Evolutionary conservation across 2,888 invertebrate species (phyloP), one percentile per base, ranked within the genome.

Genomic region (Rotaria socialis): DNA sequence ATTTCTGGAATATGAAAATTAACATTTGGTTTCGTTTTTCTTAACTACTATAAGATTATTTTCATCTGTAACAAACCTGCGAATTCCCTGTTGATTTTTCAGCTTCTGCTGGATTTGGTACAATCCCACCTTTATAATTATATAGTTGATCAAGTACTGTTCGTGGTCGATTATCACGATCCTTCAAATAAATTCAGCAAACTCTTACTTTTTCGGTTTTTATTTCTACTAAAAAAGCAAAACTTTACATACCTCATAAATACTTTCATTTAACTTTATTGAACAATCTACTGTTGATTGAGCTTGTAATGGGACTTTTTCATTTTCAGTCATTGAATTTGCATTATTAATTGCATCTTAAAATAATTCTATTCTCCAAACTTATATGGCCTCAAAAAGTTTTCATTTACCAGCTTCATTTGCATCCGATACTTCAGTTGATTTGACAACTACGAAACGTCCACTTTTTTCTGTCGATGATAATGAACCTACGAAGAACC

Each of bases 61-160:
- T 67, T 35, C 6, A 35, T 27, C 14, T 11, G 2, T 0, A 7
- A 7, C 41, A 74, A 41, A 80, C 80, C 4, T 80, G 80, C n/a
- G 47, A n/a, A 80, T 3, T 1, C 4, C n/a, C 14, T n/a, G 80
- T 2, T n/a, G 80, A 10, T 80, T 80, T 80, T n/a, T 80, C 80
- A 10, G 80, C 80, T 80, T 80, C 80, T 5, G 47, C 47, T 24
- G 80, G 35, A 80, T 80, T 47, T 10, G 80, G 80, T n/a, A 80
- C 80, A 47, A 80, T 80, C 0, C 80, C 80, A 47, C 80, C 80
- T 43, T 47, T 80, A 47, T 80, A 80, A 80, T 80, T 80, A n/a
- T 80, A 80, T 4, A 80, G n/a, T 47, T 80, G 80, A 47, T 80
- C 80, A n/a, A 80, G 47, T 80, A 47, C 80, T 11, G 80, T 80